These are phyloP conservation scores for Grus americana DNA, from an alignment of 2,113 vertebrate genomes.

Conservation along the genomic window DNA sequence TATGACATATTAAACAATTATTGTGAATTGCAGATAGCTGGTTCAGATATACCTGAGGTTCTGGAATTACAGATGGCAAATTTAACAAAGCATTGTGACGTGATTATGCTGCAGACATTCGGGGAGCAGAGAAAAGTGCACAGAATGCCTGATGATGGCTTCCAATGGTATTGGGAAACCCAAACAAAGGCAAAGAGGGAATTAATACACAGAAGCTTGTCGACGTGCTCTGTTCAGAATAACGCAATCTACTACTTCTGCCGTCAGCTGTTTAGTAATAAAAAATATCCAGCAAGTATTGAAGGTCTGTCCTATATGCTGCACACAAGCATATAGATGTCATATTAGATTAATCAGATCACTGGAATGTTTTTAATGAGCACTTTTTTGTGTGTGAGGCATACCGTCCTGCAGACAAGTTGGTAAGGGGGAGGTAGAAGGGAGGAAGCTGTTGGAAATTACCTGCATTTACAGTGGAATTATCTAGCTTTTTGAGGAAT, in stretches of 20 bases:
- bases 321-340: not conserved
- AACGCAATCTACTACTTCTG: not conserved
- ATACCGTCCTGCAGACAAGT: not conserved
- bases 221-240: not conserved
- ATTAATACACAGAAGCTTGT: not conserved
- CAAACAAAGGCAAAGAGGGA: not conserved
- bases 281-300: not conserved
- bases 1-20: conserved; percentile 29
- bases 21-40: conserved; percentile 3
- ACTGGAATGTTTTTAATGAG: not conserved
- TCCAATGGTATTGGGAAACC: not conserved
- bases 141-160: not conserved
- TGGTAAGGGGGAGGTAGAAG: fast-evolving
- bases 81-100: not conserved
- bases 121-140: not conserved
- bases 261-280: not conserved
- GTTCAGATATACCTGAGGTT: conserved; percentile 21
- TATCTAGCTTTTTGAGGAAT: not conserved
- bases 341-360: not conserved
- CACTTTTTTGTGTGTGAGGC: not conserved
- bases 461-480: not conserved
- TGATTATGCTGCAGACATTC: not conserved
- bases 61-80: conserved; percentile 19
- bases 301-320: not conserved
- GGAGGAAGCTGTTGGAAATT: not conserved